A percentile compares a stretch with the other conserved stretches of the same genome.
phyloP scores from a whole-genome alignment of 2,888 invertebrate genomes.

The Drosophila atripex region DNA sequence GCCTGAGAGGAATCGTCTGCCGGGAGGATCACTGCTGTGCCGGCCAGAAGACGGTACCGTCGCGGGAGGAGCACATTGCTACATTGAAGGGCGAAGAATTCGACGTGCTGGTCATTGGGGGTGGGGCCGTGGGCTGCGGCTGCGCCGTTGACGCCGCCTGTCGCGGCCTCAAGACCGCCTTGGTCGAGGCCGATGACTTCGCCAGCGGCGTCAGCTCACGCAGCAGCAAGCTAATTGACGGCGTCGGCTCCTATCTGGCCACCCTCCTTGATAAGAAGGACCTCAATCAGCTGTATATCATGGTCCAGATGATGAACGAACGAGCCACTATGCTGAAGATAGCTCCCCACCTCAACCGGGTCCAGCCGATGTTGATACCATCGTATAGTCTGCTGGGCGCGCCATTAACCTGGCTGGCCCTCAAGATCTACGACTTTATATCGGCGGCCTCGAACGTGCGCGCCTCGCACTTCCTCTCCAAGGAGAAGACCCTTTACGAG shows the following conservation, averaged over 20 bases:
- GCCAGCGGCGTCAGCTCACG: conserved; percentile 97
- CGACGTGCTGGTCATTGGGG: conserved; percentile 97
- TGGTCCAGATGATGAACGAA: conserved; percentile 98
- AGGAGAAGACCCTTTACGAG: conserved; percentile 95
- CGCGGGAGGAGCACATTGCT: conserved; percentile 90
- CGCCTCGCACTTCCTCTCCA: conserved; percentile 96
- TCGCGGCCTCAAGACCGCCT: conserved; percentile 96
- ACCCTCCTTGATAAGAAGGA: conserved; percentile 95
- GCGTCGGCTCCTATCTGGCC: conserved; percentile 97
- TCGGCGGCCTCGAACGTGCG: conserved; percentile 97
- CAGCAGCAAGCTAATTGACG: conserved; percentile 98
- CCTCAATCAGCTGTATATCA: conserved; percentile 98
- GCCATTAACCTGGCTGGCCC: conserved; percentile 99
- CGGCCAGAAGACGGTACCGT: conserved; percentile 85
- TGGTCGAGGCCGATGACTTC: conserved; percentile 98
- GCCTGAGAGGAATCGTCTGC: not conserved
- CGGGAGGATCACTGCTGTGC: conserved; percentile 10
- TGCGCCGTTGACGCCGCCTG: conserved; percentile 97
- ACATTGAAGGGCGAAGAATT: conserved; percentile 91
- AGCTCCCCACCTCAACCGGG: conserved; percentile 98
- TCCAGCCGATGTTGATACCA: conserved; percentile 98
- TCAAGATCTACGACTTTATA: conserved; percentile 98
- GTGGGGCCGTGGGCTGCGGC: conserved; percentile 98
- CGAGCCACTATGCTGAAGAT: conserved; percentile 96
- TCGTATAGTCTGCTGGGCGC: conserved; percentile 99